Evolutionary conservation across 2,888 invertebrate genomes (phyloP), one percentile per base, ranked within the genome.

Genomic region (Zele albiditarsus): DNA sequence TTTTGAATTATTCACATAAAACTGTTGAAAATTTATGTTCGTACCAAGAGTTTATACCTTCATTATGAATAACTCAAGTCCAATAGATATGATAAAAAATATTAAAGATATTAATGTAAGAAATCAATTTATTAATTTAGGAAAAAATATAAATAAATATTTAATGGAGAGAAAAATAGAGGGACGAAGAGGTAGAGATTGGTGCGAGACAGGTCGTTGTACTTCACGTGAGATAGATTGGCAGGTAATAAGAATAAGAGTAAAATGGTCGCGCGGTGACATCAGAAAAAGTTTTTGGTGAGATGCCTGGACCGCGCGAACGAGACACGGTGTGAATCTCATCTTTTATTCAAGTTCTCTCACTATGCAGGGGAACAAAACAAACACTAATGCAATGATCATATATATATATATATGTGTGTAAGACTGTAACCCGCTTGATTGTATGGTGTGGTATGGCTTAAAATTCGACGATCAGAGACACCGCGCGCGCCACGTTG

Each of bases 241-340:
- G n/a, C 28, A 27, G 60, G 27, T 14, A 27, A 23, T 53, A 20
- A 60, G 5, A 28, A 33, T 57, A 23, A 57, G 20, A 57, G 28
- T 57, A 69, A 57, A 53, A 33, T 20, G 57, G 20, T 33, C 53
- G 27, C 10, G 16, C 25, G 60, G 60, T 60, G 38, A 53, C 31
- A 57, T n/a, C 28, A 60, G 42, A 70, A 38, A 73, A 76, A 71
- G 25, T 57, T 14, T 63, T 69, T 62, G 58, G 71, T 42, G 70
- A 58, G 62, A 68, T 77, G 42, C 49, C 69, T 71, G 58, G 70
- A 42, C 28, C 62, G 69, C 84, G 84, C 84, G 85, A 83, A 86
- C 84, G 84, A 83, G 84, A 79, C 81, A 82, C 86, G 86, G 87
- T 87, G 87, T 87, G 87, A 87, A 87, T 85, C 87, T 87, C 86